phyloP scores from a whole-genome alignment of 2,113 vertebrate genomes.

The Lagenorhynchus albirostris region DNA sequence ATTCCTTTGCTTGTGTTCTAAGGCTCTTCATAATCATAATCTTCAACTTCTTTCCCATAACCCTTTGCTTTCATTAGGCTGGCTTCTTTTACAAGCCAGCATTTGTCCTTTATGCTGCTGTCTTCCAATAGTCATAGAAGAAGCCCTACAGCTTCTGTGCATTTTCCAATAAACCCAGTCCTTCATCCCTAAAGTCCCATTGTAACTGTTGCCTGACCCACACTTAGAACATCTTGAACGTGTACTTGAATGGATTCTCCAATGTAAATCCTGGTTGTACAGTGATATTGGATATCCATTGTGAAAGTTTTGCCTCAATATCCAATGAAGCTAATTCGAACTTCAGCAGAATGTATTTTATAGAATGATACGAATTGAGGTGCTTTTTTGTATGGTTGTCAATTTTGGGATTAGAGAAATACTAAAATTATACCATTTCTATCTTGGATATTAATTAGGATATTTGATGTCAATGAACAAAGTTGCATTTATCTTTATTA shows the following conservation, averaged over 20 bases:
- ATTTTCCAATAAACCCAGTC: background rate
- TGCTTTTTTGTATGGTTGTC: background rate
- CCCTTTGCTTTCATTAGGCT: constrained; percentile 29
- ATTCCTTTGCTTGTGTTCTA: constrained; percentile 39
- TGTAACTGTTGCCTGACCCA: background rate
- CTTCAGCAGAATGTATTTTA: constrained; percentile 20
- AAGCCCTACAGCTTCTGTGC: background rate
- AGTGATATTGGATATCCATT: background rate
- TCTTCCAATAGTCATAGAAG: background rate
- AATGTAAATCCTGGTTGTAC: background rate
- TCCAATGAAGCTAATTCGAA: background rate
- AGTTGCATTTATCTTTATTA: constrained; percentile 39
- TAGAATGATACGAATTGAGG: background rate
- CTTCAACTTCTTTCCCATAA: constrained; percentile 15
- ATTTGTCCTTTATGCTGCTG: background rate
- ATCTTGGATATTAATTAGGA: constrained; percentile 32
- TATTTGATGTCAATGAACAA: background rate
- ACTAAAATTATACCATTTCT: constrained; percentile 5
- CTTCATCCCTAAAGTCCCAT: background rate
- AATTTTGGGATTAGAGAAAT: constrained; percentile 16
- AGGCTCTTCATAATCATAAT: constrained; percentile 9
- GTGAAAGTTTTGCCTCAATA: constrained; percentile 21
- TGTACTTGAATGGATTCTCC: background rate
- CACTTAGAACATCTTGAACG: background rate
- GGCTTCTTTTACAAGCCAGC: background rate